Evolutionary conservation across 2,113 vertebrate genomes (phyloP).

Genomic region (Sula dactylatra): DNA sequence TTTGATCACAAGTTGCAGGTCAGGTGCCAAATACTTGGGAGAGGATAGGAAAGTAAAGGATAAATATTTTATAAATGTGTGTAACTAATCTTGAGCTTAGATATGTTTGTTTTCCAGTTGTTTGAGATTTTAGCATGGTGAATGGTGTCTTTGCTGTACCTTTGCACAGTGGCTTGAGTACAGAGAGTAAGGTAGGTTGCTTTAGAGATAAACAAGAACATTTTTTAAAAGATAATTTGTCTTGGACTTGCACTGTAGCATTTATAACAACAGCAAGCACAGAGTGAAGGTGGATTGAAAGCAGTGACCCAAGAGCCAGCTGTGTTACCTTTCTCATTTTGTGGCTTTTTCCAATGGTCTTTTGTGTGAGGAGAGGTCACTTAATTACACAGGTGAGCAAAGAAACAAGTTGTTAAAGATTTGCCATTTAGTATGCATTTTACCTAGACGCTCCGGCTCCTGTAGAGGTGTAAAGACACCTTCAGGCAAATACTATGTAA

Average conservation of each 20-base stretch:
- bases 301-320: background rate
- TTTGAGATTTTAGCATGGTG: background rate
- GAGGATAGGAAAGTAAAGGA: background rate
- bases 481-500: background rate
- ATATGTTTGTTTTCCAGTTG: background rate
- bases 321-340: background rate
- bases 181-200: background rate
- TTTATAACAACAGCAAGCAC: background rate
- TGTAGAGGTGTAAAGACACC: background rate
- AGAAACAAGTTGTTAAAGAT: background rate
- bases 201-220: background rate
- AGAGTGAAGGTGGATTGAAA: background rate
- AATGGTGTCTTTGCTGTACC: background rate
- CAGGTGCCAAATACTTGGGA: background rate
- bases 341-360: background rate
- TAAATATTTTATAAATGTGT: background rate
- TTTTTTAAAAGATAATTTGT: background rate
- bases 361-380: background rate
- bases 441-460: background rate
- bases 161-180: background rate
- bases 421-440: background rate
- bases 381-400: background rate
- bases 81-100: background rate
- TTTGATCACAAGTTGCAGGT: background rate
- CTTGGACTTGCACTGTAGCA: accelerated